Evolutionary conservation across 2,113 vertebrate species (phyloP).

Genomic region (Lutjanus erythropterus): DNA sequence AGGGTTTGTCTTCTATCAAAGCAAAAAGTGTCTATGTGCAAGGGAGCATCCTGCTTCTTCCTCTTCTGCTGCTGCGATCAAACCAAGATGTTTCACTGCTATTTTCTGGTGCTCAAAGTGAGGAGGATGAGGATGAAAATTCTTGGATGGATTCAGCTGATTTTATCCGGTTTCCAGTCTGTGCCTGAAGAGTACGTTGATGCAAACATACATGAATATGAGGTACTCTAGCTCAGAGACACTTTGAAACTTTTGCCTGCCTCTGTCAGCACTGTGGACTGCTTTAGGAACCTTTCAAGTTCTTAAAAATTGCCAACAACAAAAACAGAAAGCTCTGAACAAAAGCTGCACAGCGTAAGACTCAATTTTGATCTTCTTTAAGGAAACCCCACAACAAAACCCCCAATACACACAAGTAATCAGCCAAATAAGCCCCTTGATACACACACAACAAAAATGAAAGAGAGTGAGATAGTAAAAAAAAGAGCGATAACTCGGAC

Average conservation of each 20-base stretch:
- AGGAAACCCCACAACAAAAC: slow-evolving; percentile 50
- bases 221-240: slow-evolving; percentile 13
- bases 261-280: slow-evolving; percentile 19
- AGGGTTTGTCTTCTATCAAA: slow-evolving; percentile 30
- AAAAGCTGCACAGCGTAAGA: slow-evolving; percentile 23
- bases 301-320: slow-evolving; percentile 32
- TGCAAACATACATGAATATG: slow-evolving; percentile 27
- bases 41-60: neutral
- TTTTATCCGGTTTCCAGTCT: slow-evolving; percentile 14
- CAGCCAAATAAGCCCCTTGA: slow-evolving; percentile 45
- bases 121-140: neutral
- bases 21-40: slow-evolving; percentile 1
- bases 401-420: slow-evolving; percentile 62
- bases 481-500: slow-evolving; percentile 10
- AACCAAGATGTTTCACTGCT: slow-evolving; percentile 7
- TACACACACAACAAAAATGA: slow-evolving; percentile 39
- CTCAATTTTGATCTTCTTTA: slow-evolving; percentile 54
- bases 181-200: slow-evolving; percentile 14
- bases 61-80: neutral
- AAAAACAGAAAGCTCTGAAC: slow-evolving; percentile 25
- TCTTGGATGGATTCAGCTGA: neutral
- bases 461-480: neutral
- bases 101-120: neutral
- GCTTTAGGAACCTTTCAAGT: slow-evolving; percentile 39
- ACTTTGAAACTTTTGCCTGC: slow-evolving; percentile 24